Conservation (phyloP, 2,888 invertebrate genomes). For the Adineta ricciae region DNA sequence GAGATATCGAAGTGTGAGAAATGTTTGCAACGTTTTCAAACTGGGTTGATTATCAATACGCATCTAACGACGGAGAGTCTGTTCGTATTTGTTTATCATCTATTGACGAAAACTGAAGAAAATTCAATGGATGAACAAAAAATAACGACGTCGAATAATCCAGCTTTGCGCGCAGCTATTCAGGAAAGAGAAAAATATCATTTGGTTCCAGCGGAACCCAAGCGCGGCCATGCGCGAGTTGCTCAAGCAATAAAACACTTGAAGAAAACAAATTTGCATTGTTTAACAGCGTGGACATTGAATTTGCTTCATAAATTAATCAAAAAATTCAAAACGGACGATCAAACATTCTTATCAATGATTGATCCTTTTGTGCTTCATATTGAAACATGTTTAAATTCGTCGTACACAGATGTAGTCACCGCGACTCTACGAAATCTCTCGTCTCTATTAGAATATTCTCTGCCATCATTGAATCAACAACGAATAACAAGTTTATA, state of each 20-base stretch:
- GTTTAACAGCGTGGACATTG: not conserved
- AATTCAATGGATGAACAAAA: not conserved
- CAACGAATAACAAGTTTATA: not conserved
- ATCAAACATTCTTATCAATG: not conserved
- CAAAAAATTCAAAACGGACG: not conserved
- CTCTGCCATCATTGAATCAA: not conserved
- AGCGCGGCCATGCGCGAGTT: not conserved
- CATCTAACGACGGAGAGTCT: not conserved
- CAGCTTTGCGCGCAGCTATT: not conserved
- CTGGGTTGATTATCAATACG: not conserved
- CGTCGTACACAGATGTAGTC: not conserved
- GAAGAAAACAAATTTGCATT: not conserved
- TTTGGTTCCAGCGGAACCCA: not conserved
- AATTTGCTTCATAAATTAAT: not conserved
- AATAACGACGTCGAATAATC: not conserved
- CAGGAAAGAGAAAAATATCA: not conserved
- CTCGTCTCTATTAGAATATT: not conserved
- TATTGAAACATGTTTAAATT: constrained; percentile 10
- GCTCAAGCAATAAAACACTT: not conserved
- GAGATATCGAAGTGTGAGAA: not conserved
- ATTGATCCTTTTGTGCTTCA: not conserved
- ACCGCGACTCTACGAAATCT: not conserved
- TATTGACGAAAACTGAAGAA: not conserved
- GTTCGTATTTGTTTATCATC: not conserved
- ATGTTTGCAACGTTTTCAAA: constrained; percentile 17